phyloP scores from a whole-genome alignment of 2,797 vertebrate genomes.

The Lagodon rhomboides region DNA sequence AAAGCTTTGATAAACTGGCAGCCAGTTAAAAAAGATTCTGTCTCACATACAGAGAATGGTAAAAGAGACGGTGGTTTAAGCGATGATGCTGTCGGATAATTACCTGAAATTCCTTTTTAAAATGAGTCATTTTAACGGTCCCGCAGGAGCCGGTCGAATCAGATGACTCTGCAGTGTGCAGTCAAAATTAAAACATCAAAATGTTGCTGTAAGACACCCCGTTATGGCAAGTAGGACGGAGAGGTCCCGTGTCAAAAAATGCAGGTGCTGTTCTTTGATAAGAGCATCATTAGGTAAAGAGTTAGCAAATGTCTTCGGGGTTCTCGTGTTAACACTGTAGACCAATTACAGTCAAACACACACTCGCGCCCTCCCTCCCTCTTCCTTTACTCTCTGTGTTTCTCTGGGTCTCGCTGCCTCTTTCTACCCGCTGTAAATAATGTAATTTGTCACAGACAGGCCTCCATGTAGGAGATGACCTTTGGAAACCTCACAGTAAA shows the following conservation, averaged over 20 bases:
- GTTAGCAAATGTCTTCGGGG: constrained; percentile 67
- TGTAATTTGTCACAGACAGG: constrained; percentile 85
- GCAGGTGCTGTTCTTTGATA: constrained; percentile 50
- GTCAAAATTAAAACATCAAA: constrained; percentile 37
- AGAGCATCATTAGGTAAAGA: constrained; percentile 57
- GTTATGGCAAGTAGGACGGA: not conserved
- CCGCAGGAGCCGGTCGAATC: not conserved
- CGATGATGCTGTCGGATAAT: not conserved
- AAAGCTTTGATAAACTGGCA: constrained; percentile 24
- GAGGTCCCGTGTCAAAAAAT: constrained; percentile 26
- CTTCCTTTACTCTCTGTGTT: constrained; percentile 20
- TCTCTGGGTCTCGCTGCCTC: constrained; percentile 47
- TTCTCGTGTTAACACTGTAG: constrained; percentile 64
- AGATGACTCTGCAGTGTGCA: not conserved
- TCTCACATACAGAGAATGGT: not conserved
- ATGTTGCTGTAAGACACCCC: constrained; percentile 9
- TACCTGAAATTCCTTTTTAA: not conserved
- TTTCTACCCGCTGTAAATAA: constrained; percentile 78
- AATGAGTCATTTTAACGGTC: not conserved
- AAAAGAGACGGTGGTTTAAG: not conserved
- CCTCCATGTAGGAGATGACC: constrained; percentile 84
- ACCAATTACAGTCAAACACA: constrained; percentile 71
- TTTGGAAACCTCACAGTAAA: constrained; percentile 84
- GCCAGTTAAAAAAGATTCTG: not conserved
- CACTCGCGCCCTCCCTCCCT: constrained; percentile 27